phyloP scores from a whole-genome alignment of 2,797 vertebrate genomes.

The Catharus ustulatus region DNA sequence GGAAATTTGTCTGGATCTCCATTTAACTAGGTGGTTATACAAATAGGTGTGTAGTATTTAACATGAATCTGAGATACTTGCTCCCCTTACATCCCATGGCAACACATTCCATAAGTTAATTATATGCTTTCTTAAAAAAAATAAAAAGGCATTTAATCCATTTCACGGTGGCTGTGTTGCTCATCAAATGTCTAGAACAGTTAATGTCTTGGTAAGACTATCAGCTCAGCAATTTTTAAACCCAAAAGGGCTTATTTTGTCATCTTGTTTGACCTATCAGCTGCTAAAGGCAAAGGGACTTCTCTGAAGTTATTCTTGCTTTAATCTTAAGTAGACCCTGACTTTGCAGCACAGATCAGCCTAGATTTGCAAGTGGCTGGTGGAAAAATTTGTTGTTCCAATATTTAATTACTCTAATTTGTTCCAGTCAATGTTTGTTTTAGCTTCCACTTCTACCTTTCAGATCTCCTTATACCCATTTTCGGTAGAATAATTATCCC shows the following conservation, averaged over 20 bases:
- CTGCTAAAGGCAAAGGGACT: background rate
- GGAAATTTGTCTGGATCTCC: background rate
- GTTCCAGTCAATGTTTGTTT: background rate
- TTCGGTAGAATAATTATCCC: background rate
- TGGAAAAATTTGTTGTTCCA: background rate
- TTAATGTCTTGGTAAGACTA: background rate
- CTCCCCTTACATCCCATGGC: background rate
- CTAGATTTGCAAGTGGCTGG: background rate
- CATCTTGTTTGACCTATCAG: background rate
- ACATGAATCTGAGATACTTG: background rate
- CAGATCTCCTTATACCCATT: background rate
- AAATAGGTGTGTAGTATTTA: background rate
- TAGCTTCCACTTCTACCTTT: background rate
- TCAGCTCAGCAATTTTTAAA: background rate
- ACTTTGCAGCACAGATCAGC: background rate
- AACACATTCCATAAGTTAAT: slow-evolving; percentile 45
- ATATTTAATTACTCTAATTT: background rate
- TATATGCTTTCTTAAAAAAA: background rate
- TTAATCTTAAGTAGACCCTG: background rate
- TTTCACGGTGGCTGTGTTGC: background rate
- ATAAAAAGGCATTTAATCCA: background rate
- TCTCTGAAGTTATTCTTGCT: background rate
- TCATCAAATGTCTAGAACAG: slow-evolving; percentile 3
- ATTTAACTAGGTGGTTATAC: background rate
- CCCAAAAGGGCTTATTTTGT: background rate